phyloP scores from a whole-genome alignment of 2,888 invertebrate genomes.

The Ctena decussata region DNA sequence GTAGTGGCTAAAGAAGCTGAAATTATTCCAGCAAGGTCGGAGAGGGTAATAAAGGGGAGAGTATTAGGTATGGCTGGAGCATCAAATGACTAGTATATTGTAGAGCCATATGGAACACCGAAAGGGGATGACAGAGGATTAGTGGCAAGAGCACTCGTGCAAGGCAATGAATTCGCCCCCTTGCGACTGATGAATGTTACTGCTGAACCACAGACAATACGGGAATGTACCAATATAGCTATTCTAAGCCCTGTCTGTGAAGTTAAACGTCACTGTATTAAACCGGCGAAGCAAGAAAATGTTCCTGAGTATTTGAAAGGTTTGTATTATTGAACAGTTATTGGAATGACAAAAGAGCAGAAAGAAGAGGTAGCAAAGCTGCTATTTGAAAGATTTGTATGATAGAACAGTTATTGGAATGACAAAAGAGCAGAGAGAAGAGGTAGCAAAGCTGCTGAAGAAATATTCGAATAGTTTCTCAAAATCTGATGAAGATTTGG shows the following conservation, averaged over 20 bases:
- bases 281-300: background rate
- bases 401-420: background rate
- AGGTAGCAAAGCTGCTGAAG: constrained; percentile 19
- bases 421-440: background rate
- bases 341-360: background rate
- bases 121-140: constrained; percentile 23
- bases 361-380: constrained; percentile 18
- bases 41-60: constrained; percentile 22
- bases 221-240: constrained; percentile 47
- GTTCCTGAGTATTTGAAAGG: constrained; percentile 21
- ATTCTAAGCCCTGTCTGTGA: constrained; percentile 11
- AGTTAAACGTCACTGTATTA: background rate
- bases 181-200: constrained; percentile 54
- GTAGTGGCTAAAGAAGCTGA: constrained; percentile 1
- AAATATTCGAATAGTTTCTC: constrained; percentile 39
- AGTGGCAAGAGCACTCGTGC: constrained; percentile 48
- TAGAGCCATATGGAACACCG: constrained; percentile 31
- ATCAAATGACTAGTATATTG: background rate
- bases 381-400: constrained; percentile 27
- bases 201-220: constrained; percentile 33
- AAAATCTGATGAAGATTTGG: no score
- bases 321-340: constrained; percentile 2
- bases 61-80: background rate
- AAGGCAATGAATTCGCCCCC: constrained; percentile 33
- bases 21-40: constrained; percentile 35